phyloP scores from a whole-genome alignment of 2,797 vertebrate species.

The Malacoctenus gilli region DNA sequence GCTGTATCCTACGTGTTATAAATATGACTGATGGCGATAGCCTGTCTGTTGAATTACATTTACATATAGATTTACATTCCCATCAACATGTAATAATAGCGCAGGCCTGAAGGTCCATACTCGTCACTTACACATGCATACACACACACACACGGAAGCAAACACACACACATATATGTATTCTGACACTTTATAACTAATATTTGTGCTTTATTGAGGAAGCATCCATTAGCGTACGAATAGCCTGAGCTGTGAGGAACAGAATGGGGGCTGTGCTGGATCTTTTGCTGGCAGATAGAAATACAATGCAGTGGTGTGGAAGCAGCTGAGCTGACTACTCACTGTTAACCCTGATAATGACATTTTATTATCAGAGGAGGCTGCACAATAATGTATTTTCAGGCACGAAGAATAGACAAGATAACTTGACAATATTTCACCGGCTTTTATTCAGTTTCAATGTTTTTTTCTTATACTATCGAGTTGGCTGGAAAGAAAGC shows the following conservation, averaged over 20 bases:
- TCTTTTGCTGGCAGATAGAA: slow-evolving; percentile 47
- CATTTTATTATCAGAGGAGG: slow-evolving; percentile 35
- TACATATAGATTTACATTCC: slow-evolving; percentile 80
- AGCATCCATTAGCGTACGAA: slow-evolving; percentile 50
- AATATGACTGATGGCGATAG: slow-evolving; percentile 78
- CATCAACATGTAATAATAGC: slow-evolving; percentile 74
- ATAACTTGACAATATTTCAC: slow-evolving; percentile 15
- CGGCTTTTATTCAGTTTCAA: not conserved
- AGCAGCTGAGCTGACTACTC: slow-evolving; percentile 28
- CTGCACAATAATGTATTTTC: slow-evolving; percentile 28
- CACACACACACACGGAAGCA: slow-evolving; percentile 32
- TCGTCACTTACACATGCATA: slow-evolving; percentile 53
- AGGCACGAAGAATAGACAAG: slow-evolving; percentile 2
- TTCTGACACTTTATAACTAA: slow-evolving; percentile 62
- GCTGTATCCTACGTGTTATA: slow-evolving; percentile 58
- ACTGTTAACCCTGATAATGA: slow-evolving; percentile 35
- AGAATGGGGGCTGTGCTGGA: not conserved
- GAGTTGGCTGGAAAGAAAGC: not conserved
- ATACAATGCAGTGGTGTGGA: slow-evolving; percentile 24
- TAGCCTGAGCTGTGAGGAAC: slow-evolving; percentile 26
- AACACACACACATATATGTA: slow-evolving; percentile 36
- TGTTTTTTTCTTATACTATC: not conserved
- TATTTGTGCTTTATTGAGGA: slow-evolving; percentile 58
- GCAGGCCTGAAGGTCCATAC: slow-evolving; percentile 55
- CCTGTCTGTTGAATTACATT: slow-evolving; percentile 75